Base-by-base conservation (phyloP, 2,113 vertebrate genomes). In the Phaetusa simplex region DNA sequence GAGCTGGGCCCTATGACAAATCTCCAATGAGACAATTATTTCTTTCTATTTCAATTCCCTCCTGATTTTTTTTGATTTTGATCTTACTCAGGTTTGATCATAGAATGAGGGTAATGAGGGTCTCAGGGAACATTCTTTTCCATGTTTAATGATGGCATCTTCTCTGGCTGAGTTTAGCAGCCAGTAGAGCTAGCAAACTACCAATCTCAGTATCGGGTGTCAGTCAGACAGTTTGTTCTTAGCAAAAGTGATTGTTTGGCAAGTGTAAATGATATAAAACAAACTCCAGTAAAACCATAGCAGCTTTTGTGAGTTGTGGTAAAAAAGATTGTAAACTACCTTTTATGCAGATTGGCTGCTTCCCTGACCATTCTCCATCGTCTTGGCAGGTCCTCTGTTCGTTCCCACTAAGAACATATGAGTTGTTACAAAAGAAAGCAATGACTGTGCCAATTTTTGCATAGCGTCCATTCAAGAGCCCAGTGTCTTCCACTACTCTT, bases 361-460 rank as follows among this genome's bases (percentile, higher is more conserved):
- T 98, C 74, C 99, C 99, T 82, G 99, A 99, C 99, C 99, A 99
- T 81, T 98, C 98, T 95, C 99, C 99, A 90, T 98, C 97, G 0
- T 98, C 97, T 91, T 99, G 98, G 92, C 99, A 99, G 47, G 98
- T 99, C 95, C 99, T 98, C 95, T 99, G 98, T 67, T 99, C 98
- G 47, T 89, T 98, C 62, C 99, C 99, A 14, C 98, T 99, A 67
- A 99, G 98, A 91, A 99, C 98, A 94, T 99, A 99, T 0, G 99
- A 99, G 93, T 98, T 98, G 97, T 99, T 98, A 97, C 99, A 99
- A 87, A 99, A 98, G 98, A 99, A 99, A 95, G 99, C 98, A 72
- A 99, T 88, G 4, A 99, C 97, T 4, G 99, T 99, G 88, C 99
- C 98, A 40, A 98, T 87, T 96, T 97, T 98, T 78, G 94, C 97